Base-by-base conservation (phyloP, 1,140 invertebrate genomes). In the Camponotus pennsylvanicus region DNA sequence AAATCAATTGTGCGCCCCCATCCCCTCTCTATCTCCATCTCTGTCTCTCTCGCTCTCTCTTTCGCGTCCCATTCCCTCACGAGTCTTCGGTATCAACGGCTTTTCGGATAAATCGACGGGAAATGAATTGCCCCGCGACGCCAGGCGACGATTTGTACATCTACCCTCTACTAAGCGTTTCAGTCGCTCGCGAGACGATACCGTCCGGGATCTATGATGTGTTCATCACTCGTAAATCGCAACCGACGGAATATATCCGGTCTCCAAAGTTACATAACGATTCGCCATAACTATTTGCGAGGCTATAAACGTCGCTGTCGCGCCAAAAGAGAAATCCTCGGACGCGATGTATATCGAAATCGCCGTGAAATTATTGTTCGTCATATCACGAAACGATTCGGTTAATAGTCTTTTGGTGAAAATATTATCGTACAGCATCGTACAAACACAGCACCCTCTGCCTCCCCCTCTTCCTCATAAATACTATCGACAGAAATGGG, bases 1-100 rank as follows among this genome's bases (percentile, higher is more conserved):
- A 89, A 90, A 90, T 90, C 88, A 90, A 90, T 90, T 78, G 86
- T 52, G 21, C 63, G 45, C 80, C 59, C 55, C 34, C 49, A 49
- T 49, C 13, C 13, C 45, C 42, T 49, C 45, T 4, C 42, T 42
- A 0, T 45, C 42, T 11, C 40, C 7, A 0, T 3, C 45, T 13
- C 45, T 49, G 11, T 49, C 45, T 49, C 45, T 49, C 11, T 49
- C 45, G 13, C 11, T 3, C 45, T 49, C 45, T 15, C 45, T 49
- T 15, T 75, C 45, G 78, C 69, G 21, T 59, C 27, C 7, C 52
- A 3, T 61, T 8, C 34, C 42, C 42, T 57, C 9, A 69, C 71
- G 42, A 86, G 75, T 90, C 80, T 89, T 90, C 66, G 83, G 45
- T 7, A 67, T 61, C 75, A 59, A 57, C 61, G 70, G 42, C 37